Evolutionary conservation across 1,140 invertebrate species (phyloP).

Genomic region (Spodoptera frugiperda): DNA sequence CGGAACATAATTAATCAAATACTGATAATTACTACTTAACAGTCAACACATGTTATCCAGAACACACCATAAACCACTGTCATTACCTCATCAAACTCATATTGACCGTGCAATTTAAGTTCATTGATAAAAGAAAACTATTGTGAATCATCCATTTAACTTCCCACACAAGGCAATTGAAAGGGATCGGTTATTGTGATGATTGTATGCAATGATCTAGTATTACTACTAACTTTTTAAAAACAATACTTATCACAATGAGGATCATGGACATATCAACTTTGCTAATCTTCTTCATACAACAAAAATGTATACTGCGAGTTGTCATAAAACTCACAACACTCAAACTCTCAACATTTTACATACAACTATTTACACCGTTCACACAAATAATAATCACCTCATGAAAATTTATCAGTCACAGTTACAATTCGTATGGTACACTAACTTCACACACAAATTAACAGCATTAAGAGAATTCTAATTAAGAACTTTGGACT

Average conservation of each 20-base stretch:
- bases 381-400: not conserved
- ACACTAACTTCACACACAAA: conserved; percentile 11
- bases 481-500: conserved; percentile 65
- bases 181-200: conserved; percentile 5
- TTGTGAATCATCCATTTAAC: conserved; percentile 23
- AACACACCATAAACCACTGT: conserved; percentile 1
- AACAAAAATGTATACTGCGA: not conserved
- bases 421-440: conserved; percentile 9
- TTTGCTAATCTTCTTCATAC: too few relatives aligned
- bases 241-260: conserved; percentile 13
- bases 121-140: conserved; percentile 33
- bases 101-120: conserved; percentile 26
- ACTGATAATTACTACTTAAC: not conserved
- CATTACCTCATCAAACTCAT: conserved; percentile 21
- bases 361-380: not conserved
- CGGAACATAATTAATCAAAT: not conserved
- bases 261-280: not conserved
- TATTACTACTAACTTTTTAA: not conserved
- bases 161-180: conserved; percentile 13
- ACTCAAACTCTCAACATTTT: not conserved
- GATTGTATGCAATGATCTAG: conserved; percentile 11
- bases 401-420: conserved; percentile 6
- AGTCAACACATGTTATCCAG: not conserved
- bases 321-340: not conserved
- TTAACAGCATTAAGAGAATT: conserved; percentile 44